Evolutionary conservation across 2,113 vertebrate species (phyloP).

Genomic region (Nanorana parkeri): DNA sequence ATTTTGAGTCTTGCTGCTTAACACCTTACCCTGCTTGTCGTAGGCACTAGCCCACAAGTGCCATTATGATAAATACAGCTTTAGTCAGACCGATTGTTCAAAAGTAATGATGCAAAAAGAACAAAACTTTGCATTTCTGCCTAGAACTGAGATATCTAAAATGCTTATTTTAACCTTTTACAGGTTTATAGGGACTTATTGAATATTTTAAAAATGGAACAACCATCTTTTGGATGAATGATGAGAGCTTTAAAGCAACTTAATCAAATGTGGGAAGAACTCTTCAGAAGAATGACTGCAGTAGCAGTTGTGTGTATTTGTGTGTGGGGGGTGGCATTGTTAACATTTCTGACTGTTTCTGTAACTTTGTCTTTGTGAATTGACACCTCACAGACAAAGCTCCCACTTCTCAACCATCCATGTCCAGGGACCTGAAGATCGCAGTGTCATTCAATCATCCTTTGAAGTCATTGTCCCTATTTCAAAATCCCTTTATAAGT

Average conservation of each 20-base stretch:
- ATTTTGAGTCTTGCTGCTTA: too few relatives aligned
- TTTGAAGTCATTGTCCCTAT: constrained; percentile 82
- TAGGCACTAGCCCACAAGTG: too few relatives aligned
- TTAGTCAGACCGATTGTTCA: too few relatives aligned
- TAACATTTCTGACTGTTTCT: constrained; percentile 75
- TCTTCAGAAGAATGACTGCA: constrained; percentile 72
- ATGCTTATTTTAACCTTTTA: too few relatives aligned
- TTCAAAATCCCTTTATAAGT: constrained; percentile 82
- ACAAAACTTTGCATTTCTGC: too few relatives aligned
- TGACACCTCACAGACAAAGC: constrained; percentile 70
- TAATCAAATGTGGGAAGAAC: constrained; percentile 33
- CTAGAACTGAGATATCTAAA: too few relatives aligned
- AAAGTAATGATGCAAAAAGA: too few relatives aligned
- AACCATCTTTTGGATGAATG: constrained; percentile 82
- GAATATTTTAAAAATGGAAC: constrained; percentile 75
- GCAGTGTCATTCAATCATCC: constrained; percentile 77
- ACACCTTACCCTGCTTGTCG: too few relatives aligned
- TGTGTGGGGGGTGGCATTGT: constrained; percentile 66
- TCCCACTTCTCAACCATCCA: constrained; percentile 70
- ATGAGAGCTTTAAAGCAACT: constrained; percentile 60
- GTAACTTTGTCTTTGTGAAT: constrained; percentile 76
- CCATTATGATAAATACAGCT: too few relatives aligned
- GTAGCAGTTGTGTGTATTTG: constrained; percentile 67
- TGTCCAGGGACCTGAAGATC: constrained; percentile 77
- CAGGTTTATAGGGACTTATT: too few relatives aligned